Percentiles rank a stretch among this genome's conserved stretches.
Conservation (phyloP, 2,113 vertebrate genomes). For the Calypte anna region DNA sequence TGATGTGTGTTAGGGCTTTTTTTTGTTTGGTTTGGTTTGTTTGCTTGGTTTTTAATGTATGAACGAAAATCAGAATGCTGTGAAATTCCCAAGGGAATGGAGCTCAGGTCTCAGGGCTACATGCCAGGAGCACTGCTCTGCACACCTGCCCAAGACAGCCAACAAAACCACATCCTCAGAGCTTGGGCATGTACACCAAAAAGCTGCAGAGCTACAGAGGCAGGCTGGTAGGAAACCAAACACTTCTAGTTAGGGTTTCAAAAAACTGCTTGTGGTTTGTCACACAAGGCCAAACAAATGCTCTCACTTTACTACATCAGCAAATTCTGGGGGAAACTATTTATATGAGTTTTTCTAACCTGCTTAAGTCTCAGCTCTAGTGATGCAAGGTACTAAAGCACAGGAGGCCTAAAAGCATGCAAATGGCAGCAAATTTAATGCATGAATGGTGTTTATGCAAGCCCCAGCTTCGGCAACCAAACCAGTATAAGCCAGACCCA, state of each 20-base stretch:
- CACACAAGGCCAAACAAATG: background rate
- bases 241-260: background rate
- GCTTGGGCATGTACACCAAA: background rate
- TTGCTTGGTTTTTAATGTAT: background rate
- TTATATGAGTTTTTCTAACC: background rate
- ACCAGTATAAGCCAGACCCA: background rate
- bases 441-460: background rate
- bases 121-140: no score
- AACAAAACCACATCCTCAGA: background rate
- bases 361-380: background rate
- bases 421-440: background rate
- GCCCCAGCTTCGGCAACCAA: background rate
- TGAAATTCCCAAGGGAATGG: background rate
- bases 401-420: background rate
- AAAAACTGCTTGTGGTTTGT: background rate
- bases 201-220: background rate
- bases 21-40: no score
- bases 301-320: background rate
- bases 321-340: background rate
- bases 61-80: background rate
- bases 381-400: background rate
- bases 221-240: background rate
- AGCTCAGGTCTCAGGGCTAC: background rate
- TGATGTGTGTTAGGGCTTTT: background rate
- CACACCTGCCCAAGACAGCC: background rate